Evolutionary conservation across 2,888 invertebrate genomes (phyloP).

Genomic region (Neoitamus cyanurus): DNA sequence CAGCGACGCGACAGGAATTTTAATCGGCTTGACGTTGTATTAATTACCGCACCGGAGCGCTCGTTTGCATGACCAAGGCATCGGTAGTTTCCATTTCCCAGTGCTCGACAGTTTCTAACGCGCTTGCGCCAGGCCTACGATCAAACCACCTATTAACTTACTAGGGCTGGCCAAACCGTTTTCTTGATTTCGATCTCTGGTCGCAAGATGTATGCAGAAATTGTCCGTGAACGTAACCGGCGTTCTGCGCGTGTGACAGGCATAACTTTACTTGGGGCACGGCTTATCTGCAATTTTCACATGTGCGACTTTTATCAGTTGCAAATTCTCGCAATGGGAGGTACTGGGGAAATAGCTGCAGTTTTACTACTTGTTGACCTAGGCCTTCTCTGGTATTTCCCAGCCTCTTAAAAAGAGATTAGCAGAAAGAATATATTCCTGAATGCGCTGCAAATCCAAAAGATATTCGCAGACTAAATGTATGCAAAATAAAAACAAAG

Average conservation of each 20-base stretch:
- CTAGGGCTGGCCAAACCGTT: background rate
- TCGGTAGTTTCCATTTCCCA: background rate
- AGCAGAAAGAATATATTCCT: too few species aligned
- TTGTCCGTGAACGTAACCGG: background rate
- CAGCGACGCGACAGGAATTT: slow-evolving; percentile 23
- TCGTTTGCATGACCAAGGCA: background rate
- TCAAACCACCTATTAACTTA: background rate
- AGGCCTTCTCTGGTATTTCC: background rate
- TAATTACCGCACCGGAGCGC: background rate
- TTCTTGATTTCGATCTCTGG: background rate
- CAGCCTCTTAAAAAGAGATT: too few species aligned
- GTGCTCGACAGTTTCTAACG: background rate
- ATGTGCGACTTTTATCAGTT: background rate
- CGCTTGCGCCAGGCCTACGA: background rate
- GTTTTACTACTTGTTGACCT: background rate
- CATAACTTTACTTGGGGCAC: background rate
- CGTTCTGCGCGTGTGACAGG: background rate
- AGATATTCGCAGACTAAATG: too few species aligned
- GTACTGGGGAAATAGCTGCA: background rate
- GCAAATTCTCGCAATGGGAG: background rate
- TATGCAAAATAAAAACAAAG: too few species aligned
- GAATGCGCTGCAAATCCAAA: too few species aligned
- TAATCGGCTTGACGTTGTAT: background rate
- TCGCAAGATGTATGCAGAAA: background rate
- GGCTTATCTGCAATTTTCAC: background rate